A percentile compares a stretch with the other conserved stretches of the same genome.
These are phyloP conservation scores for Rhinatrema bivittatum DNA, from an alignment of 2,797 vertebrate genomes.

Conservation along the genomic window DNA sequence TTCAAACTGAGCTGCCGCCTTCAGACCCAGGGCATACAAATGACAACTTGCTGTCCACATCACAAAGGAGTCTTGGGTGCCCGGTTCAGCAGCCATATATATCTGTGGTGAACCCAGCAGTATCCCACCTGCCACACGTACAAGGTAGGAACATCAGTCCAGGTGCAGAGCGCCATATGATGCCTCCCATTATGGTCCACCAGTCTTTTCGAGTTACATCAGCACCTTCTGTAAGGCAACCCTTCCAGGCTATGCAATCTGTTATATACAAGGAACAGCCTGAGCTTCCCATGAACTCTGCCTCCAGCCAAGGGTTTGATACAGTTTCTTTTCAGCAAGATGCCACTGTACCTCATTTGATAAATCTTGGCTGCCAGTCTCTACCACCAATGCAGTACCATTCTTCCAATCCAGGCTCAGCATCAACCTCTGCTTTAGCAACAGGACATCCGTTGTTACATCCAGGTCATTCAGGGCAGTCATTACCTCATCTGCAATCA, in stretches of 20 bases:
- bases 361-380: slow-evolving; percentile 71
- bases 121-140: slow-evolving; percentile 80
- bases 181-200: slow-evolving; percentile 51
- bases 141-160: slow-evolving; percentile 74
- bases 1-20: slow-evolving; percentile 77
- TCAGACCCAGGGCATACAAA: slow-evolving; percentile 76
- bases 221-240: slow-evolving; percentile 61
- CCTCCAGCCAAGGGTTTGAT: slow-evolving; percentile 75
- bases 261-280: slow-evolving; percentile 80
- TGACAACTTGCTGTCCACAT: slow-evolving; percentile 74
- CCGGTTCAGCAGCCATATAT: slow-evolving; percentile 54
- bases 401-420: slow-evolving; percentile 61
- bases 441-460: slow-evolving; percentile 68
- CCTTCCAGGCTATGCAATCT: slow-evolving; percentile 80
- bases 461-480: slow-evolving; percentile 52
- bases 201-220: slow-evolving; percentile 75
- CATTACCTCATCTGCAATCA: slow-evolving; percentile 68
- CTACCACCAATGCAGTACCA: slow-evolving; percentile 70
- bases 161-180: slow-evolving; percentile 78
- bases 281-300: slow-evolving; percentile 70
- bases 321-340: slow-evolving; percentile 75
- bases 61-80: slow-evolving; percentile 73
- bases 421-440: slow-evolving; percentile 41
- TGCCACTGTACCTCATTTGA: slow-evolving; percentile 59
- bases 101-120: slow-evolving; percentile 50